Evolutionary conservation across 2,888 invertebrate species (phyloP).

Genomic region (Halictus quadricinctus): DNA sequence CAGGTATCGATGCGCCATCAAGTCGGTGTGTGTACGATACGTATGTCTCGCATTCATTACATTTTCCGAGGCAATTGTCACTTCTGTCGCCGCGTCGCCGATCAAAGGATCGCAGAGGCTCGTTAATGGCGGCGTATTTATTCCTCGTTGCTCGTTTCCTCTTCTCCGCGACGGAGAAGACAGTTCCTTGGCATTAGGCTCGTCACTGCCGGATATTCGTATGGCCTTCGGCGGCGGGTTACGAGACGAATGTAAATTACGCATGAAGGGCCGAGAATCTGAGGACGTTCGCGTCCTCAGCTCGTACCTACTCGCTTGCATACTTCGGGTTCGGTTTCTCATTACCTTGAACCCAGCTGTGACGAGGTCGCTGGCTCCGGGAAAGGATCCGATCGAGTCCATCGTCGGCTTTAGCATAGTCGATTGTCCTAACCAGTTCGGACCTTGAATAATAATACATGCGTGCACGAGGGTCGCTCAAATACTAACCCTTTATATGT

Average conservation of each 20-base stretch:
- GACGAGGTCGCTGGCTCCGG: conserved; percentile 44
- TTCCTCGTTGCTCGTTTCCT: conserved; percentile 45
- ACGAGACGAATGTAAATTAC: conserved; percentile 71
- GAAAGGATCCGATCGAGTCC: background rate
- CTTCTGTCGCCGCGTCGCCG: background rate
- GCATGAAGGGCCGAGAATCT: conserved; percentile 67
- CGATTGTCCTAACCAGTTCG: too few species aligned
- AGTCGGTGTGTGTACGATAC: background rate
- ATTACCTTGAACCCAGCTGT: conserved; percentile 49
- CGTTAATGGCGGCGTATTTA: conserved; percentile 37
- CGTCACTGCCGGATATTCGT: conserved; percentile 64
- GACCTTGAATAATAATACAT: background rate
- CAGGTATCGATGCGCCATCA: background rate
- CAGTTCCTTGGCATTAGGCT: conserved; percentile 57
- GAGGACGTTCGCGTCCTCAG: conserved; percentile 57
- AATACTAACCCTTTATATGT: too few species aligned
- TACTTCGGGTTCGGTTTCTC: conserved; percentile 50
- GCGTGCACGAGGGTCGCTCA: background rate
- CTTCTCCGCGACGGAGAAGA: conserved; percentile 22
- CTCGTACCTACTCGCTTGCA: conserved; percentile 20
- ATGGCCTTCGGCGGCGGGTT: conserved; percentile 66
- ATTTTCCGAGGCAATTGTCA: background rate
- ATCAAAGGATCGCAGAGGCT: background rate
- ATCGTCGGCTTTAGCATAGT: too few species aligned
- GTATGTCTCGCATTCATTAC: background rate